Evolutionary conservation across 2,113 vertebrate species (phyloP), one percentile per base, ranked within the genome.

Genomic region (Lepisosteus osseus): DNA sequence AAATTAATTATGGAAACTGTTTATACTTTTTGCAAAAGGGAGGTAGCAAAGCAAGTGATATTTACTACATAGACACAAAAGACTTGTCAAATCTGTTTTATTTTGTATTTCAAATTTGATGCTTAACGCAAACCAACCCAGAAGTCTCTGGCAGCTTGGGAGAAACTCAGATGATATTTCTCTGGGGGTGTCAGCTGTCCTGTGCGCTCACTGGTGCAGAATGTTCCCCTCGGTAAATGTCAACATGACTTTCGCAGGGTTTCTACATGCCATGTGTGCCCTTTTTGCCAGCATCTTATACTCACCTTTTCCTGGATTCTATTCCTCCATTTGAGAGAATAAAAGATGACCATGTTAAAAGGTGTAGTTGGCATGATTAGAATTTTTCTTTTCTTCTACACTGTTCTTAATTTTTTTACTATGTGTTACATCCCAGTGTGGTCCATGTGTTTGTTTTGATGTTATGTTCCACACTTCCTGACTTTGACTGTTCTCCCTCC

Each of bases 31-130:
- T 63, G 42, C 45, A 71, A 41, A 61, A 72, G 29, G 62, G 40
- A 42, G n/a, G 47, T 61, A 64, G 41, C 64, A 72, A 72, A 72
- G 64, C 51, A 54, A 54, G 54, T 44, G 40, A 64, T 47, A 61
- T 51, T 63, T 54, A 65, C 61, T 71, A 63, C 44, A 51, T 51
- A 51, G 47, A 51, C 47, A 51, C 47, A 51, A 51, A 51, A 51
- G 47, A 1, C 47, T 51, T 54, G 62, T 72, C 62, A 72, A 72
- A 72, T 12, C 14, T 9, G 54, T 54, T 72, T 54, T 72, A 65
- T 72, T 65, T 51, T 65, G 29, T 51, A 62, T 65, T 54, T 42
- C 41, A 14, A 11, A n/a, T 55, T 42, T 55, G 42, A 42, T 42
- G 47, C 61, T 72, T 54, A 72, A 64, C 12, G 54, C 54, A 59